These are phyloP conservation scores for Amphiprion percula DNA, from an alignment of 2,113 vertebrate genomes.

Conservation along the genomic window DNA sequence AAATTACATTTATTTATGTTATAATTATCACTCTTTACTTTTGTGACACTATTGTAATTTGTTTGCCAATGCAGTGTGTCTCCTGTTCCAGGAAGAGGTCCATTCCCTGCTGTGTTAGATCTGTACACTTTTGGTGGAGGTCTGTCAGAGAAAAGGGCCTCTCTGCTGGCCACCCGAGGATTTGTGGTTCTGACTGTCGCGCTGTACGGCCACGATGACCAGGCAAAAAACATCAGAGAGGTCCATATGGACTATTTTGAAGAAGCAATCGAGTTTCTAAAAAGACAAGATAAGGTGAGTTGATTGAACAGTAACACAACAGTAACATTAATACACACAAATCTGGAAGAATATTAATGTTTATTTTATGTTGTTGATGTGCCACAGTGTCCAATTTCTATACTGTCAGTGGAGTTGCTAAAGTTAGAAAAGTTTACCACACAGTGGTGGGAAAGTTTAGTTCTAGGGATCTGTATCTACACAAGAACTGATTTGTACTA, in stretches of 20 bases:
- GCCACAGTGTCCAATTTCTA: too few relatives aligned
- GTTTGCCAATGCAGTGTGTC: background rate
- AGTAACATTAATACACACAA: too few relatives aligned
- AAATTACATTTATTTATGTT: too few relatives aligned
- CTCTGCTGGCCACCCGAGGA: conserved; percentile 67
- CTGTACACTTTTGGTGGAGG: conserved; percentile 57
- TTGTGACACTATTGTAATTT: too few relatives aligned
- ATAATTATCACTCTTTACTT: too few relatives aligned
- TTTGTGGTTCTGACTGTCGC: conserved; percentile 68
- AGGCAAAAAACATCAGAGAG: conserved; percentile 17
- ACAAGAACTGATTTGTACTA: too few relatives aligned
- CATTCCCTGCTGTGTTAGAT: conserved; percentile 73
- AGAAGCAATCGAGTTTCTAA: conserved; percentile 49
- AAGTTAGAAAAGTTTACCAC: too few relatives aligned
- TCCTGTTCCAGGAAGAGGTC: conserved; percentile 49
- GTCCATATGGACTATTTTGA: conserved; percentile 64
- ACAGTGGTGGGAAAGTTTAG: too few relatives aligned
- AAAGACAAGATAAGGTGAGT: conserved; percentile 49
- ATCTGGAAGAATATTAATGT: too few relatives aligned
- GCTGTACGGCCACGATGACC: conserved; percentile 26
- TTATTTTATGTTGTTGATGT: too few relatives aligned
- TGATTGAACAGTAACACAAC: background rate
- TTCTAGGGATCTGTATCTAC: too few relatives aligned
- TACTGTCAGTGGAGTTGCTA: too few relatives aligned
- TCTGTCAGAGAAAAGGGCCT: conserved; percentile 68